Base-by-base conservation (phyloP, 2,797 vertebrate genomes). In the Clarias laeviceps region DNA sequence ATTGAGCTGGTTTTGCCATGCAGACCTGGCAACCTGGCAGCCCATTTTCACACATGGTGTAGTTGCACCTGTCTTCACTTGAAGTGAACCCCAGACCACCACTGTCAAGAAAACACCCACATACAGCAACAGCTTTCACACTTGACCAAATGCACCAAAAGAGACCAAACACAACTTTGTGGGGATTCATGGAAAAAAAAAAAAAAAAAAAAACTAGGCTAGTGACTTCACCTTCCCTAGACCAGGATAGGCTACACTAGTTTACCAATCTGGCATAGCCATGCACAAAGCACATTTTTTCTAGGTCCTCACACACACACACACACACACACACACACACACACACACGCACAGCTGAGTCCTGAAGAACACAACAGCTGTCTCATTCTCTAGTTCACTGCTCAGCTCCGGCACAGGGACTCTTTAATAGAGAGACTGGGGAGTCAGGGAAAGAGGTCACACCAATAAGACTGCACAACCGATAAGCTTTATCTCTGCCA, bases 401-500 rank as follows among this genome's bases (percentile, higher is more conserved):
- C 70, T 59, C 70, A 76, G 83, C 72, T 84, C 68, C 59, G 27
- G 83, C 73, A 83, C 59, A 54, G 62, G 27, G 68, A 74, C 61
- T 78, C 85, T 87, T 86, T 87, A 85, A 88, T 79, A 87, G 87
- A 88, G 73, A 86, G 80, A 87, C 83, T 69, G 70, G 87, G 85
- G 85, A 87, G 87, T 89, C 86, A 85, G 82, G 57, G 73, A 84
- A 79, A 83, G 80, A 87, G 82, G 73, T 85, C 84, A 84, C 79
- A 84, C 61, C 90, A 92, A 90, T 90, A 89, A 91, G 78, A 82
- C 83, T 87, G 81, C 70, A 83, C 83, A 88, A 62, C 87, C 83
- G 91, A 92, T 91, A 88, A 92, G 89, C 85, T 90, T 91, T 89
- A 91, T 92, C 87, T 88, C 86, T 69, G 90, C 89, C 88, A 89